Conservation (phyloP, 2,113 vertebrate species). For the Microcebus jonahi region DNA sequence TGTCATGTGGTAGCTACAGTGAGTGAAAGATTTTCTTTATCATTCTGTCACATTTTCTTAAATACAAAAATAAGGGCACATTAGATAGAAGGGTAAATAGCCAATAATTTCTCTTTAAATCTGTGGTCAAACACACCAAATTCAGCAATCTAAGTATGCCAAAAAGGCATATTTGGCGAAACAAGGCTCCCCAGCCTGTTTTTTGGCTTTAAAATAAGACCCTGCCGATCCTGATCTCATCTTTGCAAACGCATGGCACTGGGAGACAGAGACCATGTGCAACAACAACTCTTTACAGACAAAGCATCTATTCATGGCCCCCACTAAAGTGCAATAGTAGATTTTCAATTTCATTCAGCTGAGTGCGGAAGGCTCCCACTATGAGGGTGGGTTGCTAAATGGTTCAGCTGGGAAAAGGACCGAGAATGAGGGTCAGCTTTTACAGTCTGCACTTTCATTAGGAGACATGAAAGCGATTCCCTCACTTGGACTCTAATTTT, state of each 20-base stretch:
- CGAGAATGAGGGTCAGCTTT: constrained; percentile 35
- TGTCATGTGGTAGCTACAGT: constrained; percentile 73
- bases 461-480: constrained; percentile 56
- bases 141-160: neutral
- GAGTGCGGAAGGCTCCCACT: constrained; percentile 69
- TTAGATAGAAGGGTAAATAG: constrained; percentile 52
- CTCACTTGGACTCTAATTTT: constrained; percentile 15
- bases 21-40: constrained; percentile 78
- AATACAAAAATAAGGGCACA: constrained; percentile 59
- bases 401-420: constrained; percentile 70
- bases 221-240: constrained; percentile 38
- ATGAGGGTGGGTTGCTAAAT: constrained; percentile 68
- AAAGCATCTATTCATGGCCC: constrained; percentile 72
- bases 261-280: constrained; percentile 74
- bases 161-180: constrained; percentile 32
- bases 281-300: constrained; percentile 40
- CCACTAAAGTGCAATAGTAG: constrained; percentile 40
- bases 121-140: constrained; percentile 32
- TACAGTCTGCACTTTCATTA: constrained; percentile 63
- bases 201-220: constrained; percentile 70
- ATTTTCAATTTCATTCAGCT: constrained; percentile 71
- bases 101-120: constrained; percentile 56
- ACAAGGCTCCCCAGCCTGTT: neutral
- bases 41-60: constrained; percentile 36
- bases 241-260: constrained; percentile 55